Percentiles rank a stretch among this genome's conserved stretches.
phyloP scores from a whole-genome alignment of 2,113 vertebrate species.

The Tragelaphus buxtoni region DNA sequence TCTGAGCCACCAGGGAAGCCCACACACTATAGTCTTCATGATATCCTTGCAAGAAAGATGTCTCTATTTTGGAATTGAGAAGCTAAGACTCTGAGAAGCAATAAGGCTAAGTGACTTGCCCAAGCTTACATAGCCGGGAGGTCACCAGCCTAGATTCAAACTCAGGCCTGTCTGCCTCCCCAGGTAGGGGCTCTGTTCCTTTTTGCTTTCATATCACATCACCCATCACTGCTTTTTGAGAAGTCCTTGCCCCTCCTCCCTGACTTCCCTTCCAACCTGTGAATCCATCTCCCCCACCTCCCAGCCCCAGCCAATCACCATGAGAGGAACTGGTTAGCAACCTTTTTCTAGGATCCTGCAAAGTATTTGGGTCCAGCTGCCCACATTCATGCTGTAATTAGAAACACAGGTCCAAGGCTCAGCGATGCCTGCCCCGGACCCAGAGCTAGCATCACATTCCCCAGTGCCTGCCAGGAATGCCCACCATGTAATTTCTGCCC shows the following conservation, averaged over 20 bases:
- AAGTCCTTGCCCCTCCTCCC: neutral
- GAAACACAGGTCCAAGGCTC: conserved; percentile 85
- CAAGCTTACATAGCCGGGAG: neutral
- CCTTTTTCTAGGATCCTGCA: neutral
- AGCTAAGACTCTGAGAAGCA: neutral
- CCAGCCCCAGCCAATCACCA: neutral
- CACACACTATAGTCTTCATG: neutral
- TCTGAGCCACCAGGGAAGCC: neutral
- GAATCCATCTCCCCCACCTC: neutral
- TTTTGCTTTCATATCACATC: no score
- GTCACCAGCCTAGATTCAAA: neutral
- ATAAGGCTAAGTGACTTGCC: neutral
- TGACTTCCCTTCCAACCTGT: neutral
- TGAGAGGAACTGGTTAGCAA: neutral
- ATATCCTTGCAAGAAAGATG: neutral
- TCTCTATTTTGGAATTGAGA: neutral
- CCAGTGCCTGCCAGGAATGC: conserved; percentile 80
- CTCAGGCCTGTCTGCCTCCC: neutral
- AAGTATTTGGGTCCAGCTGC: neutral
- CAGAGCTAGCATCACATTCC: conserved; percentile 76
- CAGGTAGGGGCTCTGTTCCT: neutral
- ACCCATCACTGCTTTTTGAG: neutral
- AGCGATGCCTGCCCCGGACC: conserved; percentile 80
- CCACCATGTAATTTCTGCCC: conserved; percentile 82
- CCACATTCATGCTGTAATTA: conserved; percentile 84